phyloP scores from a whole-genome alignment of 2,113 vertebrate genomes.

The Apistogramma diplotaenia region DNA sequence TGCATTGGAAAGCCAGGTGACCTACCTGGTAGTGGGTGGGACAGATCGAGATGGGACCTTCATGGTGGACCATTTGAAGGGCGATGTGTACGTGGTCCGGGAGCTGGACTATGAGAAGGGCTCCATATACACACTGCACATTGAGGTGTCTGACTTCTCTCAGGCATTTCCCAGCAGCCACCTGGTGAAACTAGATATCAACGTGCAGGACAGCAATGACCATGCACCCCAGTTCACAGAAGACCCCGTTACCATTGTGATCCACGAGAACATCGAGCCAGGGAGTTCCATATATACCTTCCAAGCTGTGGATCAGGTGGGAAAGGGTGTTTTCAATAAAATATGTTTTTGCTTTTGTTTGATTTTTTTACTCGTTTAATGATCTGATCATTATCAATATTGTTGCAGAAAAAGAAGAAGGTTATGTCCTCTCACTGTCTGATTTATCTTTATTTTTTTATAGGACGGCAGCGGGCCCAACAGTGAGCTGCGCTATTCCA shows the following conservation, averaged over 20 bases:
- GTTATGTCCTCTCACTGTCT: neutral
- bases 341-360: neutral
- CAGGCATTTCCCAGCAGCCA: constrained; percentile 81
- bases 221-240: constrained; percentile 87
- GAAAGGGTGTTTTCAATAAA: neutral
- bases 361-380: neutral
- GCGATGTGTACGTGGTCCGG: constrained; percentile 85
- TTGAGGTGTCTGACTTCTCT: constrained; percentile 84
- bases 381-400: neutral
- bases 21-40: constrained; percentile 87
- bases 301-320: constrained; percentile 83
- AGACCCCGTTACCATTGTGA: constrained; percentile 89
- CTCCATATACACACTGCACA: constrained; percentile 81
- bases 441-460: neutral
- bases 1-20: constrained; percentile 73
- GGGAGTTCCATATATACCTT: constrained; percentile 87
- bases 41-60: constrained; percentile 87
- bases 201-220: constrained; percentile 91
- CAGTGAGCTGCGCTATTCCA: constrained; percentile 87
- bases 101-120: constrained; percentile 91
- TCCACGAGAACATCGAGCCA: constrained; percentile 81
- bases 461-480: constrained; percentile 90
- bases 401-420: neutral
- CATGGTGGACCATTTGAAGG: constrained; percentile 86
- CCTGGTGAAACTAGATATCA: constrained; percentile 86